These are phyloP conservation scores for Podilymbus podiceps DNA, from an alignment of 2,113 vertebrate species.

Conservation along the genomic window DNA sequence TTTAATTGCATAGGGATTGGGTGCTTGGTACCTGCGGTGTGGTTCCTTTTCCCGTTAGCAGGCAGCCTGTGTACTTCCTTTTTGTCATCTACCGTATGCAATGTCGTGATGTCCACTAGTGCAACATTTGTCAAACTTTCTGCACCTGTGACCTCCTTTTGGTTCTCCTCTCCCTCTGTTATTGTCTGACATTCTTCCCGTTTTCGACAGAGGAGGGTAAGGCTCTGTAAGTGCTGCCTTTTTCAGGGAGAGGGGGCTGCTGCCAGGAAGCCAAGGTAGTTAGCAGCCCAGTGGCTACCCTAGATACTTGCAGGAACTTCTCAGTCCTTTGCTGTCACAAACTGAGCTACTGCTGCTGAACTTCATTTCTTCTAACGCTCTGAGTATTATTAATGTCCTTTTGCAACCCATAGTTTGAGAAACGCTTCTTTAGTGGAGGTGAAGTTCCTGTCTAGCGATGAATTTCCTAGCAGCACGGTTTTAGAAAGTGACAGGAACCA, in stretches of 20 bases:
- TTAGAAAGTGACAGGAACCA: neutral
- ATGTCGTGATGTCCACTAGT: neutral
- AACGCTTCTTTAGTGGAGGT: neutral
- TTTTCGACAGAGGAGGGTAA: neutral
- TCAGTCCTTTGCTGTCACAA: neutral
- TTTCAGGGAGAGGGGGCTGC: neutral
- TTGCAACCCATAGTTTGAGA: neutral
- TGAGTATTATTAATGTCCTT: neutral
- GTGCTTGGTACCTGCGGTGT: neutral
- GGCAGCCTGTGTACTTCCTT: neutral
- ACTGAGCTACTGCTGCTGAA: neutral
- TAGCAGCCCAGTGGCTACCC: neutral
- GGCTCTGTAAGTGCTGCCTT: neutral
- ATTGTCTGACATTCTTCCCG: neutral
- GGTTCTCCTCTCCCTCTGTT: neutral
- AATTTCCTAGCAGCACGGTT: neutral
- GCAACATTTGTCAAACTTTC: neutral
- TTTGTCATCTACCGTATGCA: neutral
- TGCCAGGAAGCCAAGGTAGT: neutral
- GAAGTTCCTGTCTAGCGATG: neutral
- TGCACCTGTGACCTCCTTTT: neutral
- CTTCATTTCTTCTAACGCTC: neutral
- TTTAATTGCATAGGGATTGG: neutral
- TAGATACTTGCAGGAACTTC: neutral
- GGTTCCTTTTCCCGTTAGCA: neutral